These are phyloP conservation scores for Trachemys scripta DNA, from an alignment of 2,113 vertebrate genomes.

Conservation along the genomic window DNA sequence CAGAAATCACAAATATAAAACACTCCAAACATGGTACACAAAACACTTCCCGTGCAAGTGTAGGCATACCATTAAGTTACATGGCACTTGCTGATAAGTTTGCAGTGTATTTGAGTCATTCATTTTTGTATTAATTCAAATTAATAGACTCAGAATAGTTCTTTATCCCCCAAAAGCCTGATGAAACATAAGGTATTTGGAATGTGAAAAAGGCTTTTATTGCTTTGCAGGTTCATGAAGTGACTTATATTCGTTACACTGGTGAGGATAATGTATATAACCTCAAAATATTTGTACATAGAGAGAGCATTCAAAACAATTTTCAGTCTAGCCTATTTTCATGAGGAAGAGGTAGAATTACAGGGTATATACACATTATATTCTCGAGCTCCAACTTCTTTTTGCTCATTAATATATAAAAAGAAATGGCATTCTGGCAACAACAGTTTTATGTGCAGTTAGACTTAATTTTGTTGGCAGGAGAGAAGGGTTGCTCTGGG, in stretches of 20 bases:
- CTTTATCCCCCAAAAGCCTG: too few species aligned
- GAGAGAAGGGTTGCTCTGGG: too few species aligned
- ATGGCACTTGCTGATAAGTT: not conserved
- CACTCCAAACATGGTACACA: constrained; percentile 8
- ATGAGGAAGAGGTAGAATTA: too few species aligned
- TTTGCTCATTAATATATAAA: too few species aligned
- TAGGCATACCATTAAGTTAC: not conserved
- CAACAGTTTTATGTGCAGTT: too few species aligned
- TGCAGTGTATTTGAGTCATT: not conserved
- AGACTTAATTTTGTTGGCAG: too few species aligned
- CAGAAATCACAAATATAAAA: constrained; percentile 31
- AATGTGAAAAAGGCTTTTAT: not conserved
- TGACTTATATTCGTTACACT: not conserved
- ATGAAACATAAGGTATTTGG: not conserved
- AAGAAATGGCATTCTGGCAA: too few species aligned
- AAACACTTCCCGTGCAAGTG: not conserved
- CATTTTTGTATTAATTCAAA: not conserved
- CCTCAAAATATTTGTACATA: not conserved
- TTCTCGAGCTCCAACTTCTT: too few species aligned
- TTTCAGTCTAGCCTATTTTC: too few species aligned
- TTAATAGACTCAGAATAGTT: too few species aligned
- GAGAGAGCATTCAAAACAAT: not conserved
- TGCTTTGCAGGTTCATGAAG: too few species aligned
- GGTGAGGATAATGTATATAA: not conserved
- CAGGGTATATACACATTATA: too few species aligned